Evolutionary conservation across 2,797 vertebrate species (phyloP).

Genomic region (Betta splendens): DNA sequence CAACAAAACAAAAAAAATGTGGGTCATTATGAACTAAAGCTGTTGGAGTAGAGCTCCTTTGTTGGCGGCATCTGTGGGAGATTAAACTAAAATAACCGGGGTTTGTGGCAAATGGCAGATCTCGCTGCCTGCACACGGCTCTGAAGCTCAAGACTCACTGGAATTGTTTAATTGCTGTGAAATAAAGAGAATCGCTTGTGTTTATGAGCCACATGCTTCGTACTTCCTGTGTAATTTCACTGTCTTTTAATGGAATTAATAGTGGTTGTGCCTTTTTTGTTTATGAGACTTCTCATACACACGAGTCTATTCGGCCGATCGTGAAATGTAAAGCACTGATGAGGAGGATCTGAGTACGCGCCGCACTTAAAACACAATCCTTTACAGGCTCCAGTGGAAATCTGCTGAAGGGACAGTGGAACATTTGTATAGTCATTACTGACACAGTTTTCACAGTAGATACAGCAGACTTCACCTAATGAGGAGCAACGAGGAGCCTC

Average conservation of each 20-base stretch:
- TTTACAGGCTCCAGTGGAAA: neutral
- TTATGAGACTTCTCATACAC: neutral
- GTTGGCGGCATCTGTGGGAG: conserved; percentile 7
- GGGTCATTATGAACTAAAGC: conserved; percentile 11
- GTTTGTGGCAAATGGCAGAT: conserved; percentile 4
- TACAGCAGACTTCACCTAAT: conserved; percentile 31
- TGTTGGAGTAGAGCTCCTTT: conserved; percentile 1
- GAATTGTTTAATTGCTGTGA: conserved; percentile 8
- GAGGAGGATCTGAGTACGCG: neutral
- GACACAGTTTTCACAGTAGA: conserved; percentile 19
- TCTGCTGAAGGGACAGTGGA: neutral
- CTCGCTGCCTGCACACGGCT: neutral
- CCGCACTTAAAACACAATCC: too few relatives aligned
- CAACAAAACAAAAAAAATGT: too few relatives aligned
- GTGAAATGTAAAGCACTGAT: conserved; percentile 2
- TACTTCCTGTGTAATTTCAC: neutral
- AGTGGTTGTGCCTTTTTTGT: neutral
- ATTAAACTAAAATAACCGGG: conserved; percentile 13
- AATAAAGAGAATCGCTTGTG: conserved; percentile 5
- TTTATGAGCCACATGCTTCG: conserved; percentile 11
- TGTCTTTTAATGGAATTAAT: neutral
- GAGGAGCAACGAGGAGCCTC: conserved; percentile 13
- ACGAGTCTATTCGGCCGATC: neutral
- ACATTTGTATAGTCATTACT: conserved; percentile 8
- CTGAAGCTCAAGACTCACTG: conserved; percentile 2